Conservation (phyloP, 2,888 invertebrate genomes). For the Neuroscelio doddi region DNA sequence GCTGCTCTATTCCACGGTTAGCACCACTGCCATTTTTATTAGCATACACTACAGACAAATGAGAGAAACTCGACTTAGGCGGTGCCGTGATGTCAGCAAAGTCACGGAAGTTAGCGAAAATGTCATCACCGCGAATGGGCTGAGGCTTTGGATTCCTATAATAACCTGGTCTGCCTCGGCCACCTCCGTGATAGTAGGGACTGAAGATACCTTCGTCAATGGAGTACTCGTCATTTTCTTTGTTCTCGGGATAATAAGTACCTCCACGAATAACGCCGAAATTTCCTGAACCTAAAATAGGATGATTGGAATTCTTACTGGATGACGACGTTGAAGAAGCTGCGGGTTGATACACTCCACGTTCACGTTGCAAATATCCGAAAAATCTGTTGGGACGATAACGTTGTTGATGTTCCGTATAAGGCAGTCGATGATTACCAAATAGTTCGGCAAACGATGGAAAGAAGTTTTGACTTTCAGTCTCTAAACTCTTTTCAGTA, state of each 20-base stretch:
- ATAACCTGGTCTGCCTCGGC: slow-evolving; percentile 82
- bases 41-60: slow-evolving; percentile 87
- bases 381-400: slow-evolving; percentile 68
- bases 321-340: slow-evolving; percentile 49
- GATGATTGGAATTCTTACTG: slow-evolving; percentile 74
- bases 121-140: slow-evolving; percentile 80
- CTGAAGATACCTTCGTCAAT: slow-evolving; percentile 76
- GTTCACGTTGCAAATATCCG: slow-evolving; percentile 67
- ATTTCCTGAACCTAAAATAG: slow-evolving; percentile 79
- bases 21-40: slow-evolving; percentile 83
- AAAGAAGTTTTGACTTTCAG: slow-evolving; percentile 82
- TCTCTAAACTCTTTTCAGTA: slow-evolving; percentile 74
- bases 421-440: slow-evolving; percentile 76
- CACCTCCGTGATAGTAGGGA: slow-evolving; percentile 78
- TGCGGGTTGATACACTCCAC: slow-evolving; percentile 57
- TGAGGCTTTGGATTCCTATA: slow-evolving; percentile 82
- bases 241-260: slow-evolving; percentile 82
- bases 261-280: slow-evolving; percentile 91
- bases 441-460: slow-evolving; percentile 84
- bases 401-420: slow-evolving; percentile 74
- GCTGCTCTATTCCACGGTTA: slow-evolving; percentile 75
- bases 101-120: slow-evolving; percentile 91
- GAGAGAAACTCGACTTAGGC: slow-evolving; percentile 85
- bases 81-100: slow-evolving; percentile 93
- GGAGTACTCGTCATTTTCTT: slow-evolving; percentile 79